Conservation (phyloP, 2,797 vertebrate species). For the Sylvilagus floridanus region DNA sequence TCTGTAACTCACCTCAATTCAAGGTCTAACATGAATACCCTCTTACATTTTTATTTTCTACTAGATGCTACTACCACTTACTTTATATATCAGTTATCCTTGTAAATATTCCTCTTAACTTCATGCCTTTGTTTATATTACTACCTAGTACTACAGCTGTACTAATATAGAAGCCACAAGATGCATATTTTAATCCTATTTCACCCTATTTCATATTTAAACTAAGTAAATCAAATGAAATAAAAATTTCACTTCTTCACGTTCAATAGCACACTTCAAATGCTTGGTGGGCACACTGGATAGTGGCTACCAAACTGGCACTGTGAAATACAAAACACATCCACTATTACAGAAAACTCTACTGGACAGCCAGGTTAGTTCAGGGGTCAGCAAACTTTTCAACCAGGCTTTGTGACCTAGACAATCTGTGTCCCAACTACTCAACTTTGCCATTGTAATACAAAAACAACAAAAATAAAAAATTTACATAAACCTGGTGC, state of each 20-base stretch:
- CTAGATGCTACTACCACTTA: neutral
- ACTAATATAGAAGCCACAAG: neutral
- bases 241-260: neutral
- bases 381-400: neutral
- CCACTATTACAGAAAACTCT: neutral
- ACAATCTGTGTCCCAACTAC: neutral
- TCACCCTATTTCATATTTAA: slow-evolving; percentile 21
- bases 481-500: neutral
- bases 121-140: neutral
- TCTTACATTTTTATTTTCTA: neutral
- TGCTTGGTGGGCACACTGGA: neutral
- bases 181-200: neutral
- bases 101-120: neutral
- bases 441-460: neutral
- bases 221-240: slow-evolving; percentile 31
- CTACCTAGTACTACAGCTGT: neutral
- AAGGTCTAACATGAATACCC: neutral
- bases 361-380: neutral
- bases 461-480: slow-evolving; percentile 29
- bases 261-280: neutral
- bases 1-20: neutral
- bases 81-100: neutral
- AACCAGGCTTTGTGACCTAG: neutral
- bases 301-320: neutral
- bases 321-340: neutral